Evolutionary conservation across 2,888 invertebrate genomes (phyloP), one percentile per base, ranked within the genome.

Genomic region (Panopea generosa): DNA sequence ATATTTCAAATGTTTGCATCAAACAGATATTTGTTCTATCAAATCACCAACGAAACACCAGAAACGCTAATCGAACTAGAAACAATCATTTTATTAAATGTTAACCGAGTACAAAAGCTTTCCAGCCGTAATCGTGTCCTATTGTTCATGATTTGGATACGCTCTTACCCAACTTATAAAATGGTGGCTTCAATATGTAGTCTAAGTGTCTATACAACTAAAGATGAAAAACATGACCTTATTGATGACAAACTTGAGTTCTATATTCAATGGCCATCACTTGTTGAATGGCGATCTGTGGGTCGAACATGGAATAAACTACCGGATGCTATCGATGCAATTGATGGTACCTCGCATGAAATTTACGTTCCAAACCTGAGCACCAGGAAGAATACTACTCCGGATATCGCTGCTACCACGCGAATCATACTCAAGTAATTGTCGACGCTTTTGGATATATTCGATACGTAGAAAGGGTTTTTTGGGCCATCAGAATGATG

Each of bases 401-500:
- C 9, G 63, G 63, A 3, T 57, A 70, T 22, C 16, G 63, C 14
- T 18, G 57, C 16, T 70, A 49, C 22, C 56, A 70, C 22, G 22
- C 49, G 1, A 18, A 57, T 6, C 62, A 70, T 27, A 63, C 56
- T 1, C 62, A 70, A 20, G 27, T 70, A 22, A 26, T 70, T 0
- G 50, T 63, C 4, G 57, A 70, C 49, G 26, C 11, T 47, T 1
- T 33, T 18, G 62, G 56, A 16, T 9, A 33, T 1, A 49, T 62
- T 7, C 9, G 63, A 16, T 49, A 63, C 45, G 16, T 70, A 6
- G 56, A 70, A 27, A 40, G 49, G 70, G 63, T 0, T 70, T 62
- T 49, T 38, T 27, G 11, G 45, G 63, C 9, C 70, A 70, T 16
- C 14, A 33, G 6, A 63, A 62, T 27, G 70, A 70, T 45, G 70